Percentiles rank a stretch among this genome's conserved stretches.
Evolutionary conservation across 2,888 invertebrate species (phyloP).

Genomic region (Brachypalpus laphriformis): DNA sequence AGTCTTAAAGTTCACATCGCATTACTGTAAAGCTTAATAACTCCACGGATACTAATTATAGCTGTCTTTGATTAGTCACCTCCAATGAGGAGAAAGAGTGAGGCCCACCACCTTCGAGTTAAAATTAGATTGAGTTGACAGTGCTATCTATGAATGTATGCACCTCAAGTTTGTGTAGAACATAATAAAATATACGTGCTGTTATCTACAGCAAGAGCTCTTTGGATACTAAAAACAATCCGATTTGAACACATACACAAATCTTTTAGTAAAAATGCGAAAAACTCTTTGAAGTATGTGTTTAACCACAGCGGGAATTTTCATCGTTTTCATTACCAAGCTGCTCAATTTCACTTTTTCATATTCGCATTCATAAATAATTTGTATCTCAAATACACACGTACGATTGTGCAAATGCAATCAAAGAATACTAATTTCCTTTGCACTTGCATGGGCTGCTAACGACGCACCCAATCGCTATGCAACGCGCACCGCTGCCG

Average conservation of each 20-base stretch:
- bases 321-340: constrained; percentile 60
- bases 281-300: constrained; percentile 32
- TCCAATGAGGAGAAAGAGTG: not conserved
- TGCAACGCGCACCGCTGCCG: constrained; percentile 21
- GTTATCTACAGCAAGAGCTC: not conserved
- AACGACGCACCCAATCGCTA: constrained; percentile 30
- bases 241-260: not conserved
- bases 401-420: constrained; percentile 26
- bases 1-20: too few relatives aligned
- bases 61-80: not conserved
- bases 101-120: not conserved
- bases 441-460: constrained; percentile 52
- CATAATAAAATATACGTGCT: constrained; percentile 25
- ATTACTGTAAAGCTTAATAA: not conserved
- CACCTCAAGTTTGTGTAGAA: constrained; percentile 10
- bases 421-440: constrained; percentile 53
- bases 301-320: constrained; percentile 3
- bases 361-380: constrained; percentile 51
- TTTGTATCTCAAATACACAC: constrained; percentile 22
- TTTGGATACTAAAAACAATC: constrained; percentile 27
- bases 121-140: constrained; percentile 25
- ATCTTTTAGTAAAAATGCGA: not conserved
- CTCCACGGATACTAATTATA: not conserved
- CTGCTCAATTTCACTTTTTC: constrained; percentile 67
- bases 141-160: constrained; percentile 7